Percentiles rank a stretch among this genome's conserved stretches.
Evolutionary conservation across 2,797 vertebrate genomes (phyloP).

Genomic region (Hoplostethus atlanticus): DNA sequence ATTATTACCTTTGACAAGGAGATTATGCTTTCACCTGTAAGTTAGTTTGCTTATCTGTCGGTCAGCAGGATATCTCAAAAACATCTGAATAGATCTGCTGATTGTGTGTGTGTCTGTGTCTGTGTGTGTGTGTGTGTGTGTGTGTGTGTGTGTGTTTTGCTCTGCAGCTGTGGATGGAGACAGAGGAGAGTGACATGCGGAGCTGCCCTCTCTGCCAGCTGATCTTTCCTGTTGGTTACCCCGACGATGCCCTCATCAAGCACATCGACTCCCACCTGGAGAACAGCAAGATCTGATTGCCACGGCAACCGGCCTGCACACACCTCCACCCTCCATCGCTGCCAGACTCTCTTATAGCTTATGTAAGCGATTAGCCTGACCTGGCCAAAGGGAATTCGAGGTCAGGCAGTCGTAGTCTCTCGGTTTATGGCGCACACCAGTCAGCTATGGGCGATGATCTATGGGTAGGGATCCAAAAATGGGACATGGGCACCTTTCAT

Average conservation of each 20-base stretch:
- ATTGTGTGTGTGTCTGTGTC: conserved; percentile 17
- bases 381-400: neutral
- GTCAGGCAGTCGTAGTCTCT: conserved; percentile 5
- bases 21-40: too few relatives aligned
- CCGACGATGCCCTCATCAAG: conserved; percentile 97
- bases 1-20: neutral
- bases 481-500: neutral
- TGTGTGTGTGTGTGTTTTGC: conserved; percentile 40
- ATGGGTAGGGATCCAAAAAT: conserved; percentile 30
- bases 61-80: too few relatives aligned
- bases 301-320: conserved; percentile 59
- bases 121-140: conserved; percentile 31
- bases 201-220: conserved; percentile 97
- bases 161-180: conserved; percentile 96
- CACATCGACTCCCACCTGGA: conserved; percentile 99
- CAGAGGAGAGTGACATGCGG: conserved; percentile 92
- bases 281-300: conserved; percentile 97
- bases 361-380: conserved; percentile 42
- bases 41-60: too few relatives aligned
- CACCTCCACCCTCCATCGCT: conserved; percentile 41
- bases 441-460: conserved; percentile 16
- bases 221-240: conserved; percentile 95
- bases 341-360: conserved; percentile 42
- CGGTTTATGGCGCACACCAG: conserved; percentile 2
- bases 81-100: neutral